Base-by-base conservation (phyloP, 2,888 invertebrate genomes). In the Nomada ferruginata region DNA sequence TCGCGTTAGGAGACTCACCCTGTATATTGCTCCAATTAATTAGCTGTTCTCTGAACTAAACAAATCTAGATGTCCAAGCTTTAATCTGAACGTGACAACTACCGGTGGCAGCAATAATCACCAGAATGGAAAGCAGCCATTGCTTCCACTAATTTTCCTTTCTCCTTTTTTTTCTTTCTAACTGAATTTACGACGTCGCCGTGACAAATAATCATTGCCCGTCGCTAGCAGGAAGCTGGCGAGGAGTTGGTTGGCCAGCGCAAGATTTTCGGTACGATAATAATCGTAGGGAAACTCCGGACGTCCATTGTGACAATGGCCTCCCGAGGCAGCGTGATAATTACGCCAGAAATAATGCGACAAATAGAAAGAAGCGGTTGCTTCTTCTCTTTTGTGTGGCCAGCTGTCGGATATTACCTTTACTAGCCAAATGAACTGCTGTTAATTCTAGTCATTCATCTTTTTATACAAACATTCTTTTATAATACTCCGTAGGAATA, bases 271-370 rank as follows among this genome's bases (percentile, higher is more conserved):
- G 87, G 88, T 81, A 77, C 87, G 88, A 88, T 88, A 88, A 88
- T 88, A 88, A 88, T 88, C 85, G 85, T 85, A 87, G 88, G 88
- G 88, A 88, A 88, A 88, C 87, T 88, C 85, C 88, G 87, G 88
- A 88, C 88, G 85, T 79, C 81, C 89, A 89, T 90, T 91, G 91
- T 90, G 89, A 89, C 86, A 87, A 91, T 85, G 87, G 87, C 84
- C 89, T 86, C 79, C 82, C 86, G 90, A 89, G 87, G 90, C 88
- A 86, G 79, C 88, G 85, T 71, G 87, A 89, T 91, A 91, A 90
- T 90, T 91, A 87, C 85, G 75, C 50, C 76, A 68, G 86, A 85
- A 87, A 87, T 86, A 86, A 88, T 70, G 74, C 75, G 69, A 83
- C 75, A 81, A 86, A 87, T 79, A 81, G 86, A 83, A 81, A 83